Base-by-base conservation (phyloP, 2,888 invertebrate genomes). In the Pyrrhia umbra region DNA sequence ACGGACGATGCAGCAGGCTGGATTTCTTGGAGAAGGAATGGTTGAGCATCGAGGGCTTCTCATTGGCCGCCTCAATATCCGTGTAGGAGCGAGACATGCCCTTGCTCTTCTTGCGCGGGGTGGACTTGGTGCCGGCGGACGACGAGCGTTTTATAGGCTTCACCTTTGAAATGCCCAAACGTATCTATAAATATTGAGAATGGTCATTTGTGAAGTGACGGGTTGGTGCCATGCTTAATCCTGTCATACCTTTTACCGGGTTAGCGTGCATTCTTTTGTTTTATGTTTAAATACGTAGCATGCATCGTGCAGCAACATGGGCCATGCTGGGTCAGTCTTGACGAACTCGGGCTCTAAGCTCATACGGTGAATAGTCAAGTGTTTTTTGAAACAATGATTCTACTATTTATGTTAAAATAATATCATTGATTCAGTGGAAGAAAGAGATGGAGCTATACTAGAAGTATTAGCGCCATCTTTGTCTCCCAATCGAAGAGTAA, bases 1-100 rank as follows among this genome's bases (percentile, higher is more conserved):
- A 95, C 0, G 97, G 97, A 71, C 97, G 95, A 80, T 97, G 96
- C 76, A 97, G 91, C 79, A 97, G 80, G 62, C 95, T 95, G 60
- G 95, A 94, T 75, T 95, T 93, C 90, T 95, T 95, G 62, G 93
- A 92, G 90, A 95, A 95, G 6, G 95, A 95, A 69, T 94, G 95
- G 77, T 96, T 95, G 84, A 96, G 88, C 88, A 96, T 95, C 0
- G 96, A 94, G 0, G 96, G 95, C 88, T 93, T 94, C 80, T 96
- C 95, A 80, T 92, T 91, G 50, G 92, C 87, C 71, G 93, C 85
- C 45, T 93, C 93, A 1, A 90, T 79, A 81, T 96, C 95, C 9
- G 92, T 91, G 88, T 83, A 90, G 0, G 94, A 91, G 60, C 91
- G 88, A 1, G 91, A 87, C 52, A 88, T 67, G 10, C 81, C 90